Evolutionary conservation across 1,140 invertebrate species (phyloP), one percentile per base, ranked within the genome.

Genomic region (Agraylea sexmaculata): DNA sequence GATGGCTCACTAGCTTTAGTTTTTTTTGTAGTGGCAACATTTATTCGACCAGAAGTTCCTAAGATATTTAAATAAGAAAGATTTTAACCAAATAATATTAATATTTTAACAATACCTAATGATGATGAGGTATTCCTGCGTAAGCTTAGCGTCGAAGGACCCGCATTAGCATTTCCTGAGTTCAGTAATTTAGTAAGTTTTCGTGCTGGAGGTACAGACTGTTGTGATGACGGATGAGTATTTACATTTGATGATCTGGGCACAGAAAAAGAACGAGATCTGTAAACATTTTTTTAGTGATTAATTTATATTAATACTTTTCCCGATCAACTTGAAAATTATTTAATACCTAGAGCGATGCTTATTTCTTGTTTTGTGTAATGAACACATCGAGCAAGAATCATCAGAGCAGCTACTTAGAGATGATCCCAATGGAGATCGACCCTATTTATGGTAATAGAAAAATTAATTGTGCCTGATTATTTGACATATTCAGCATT

Each of bases 401-500:
- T 80, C 77, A 52, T 86, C 81, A 0, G 81, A 83, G 51, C 83
- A 86, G 47, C 78, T 83, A 59, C 80, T 83, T 13, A 76, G 70
- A 1, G 80, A 81, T 37, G 80, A 83, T 1, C 79, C 74, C 0
- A 73, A 74, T 10, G 65, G 64, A 15, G 74, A 75, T 33, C 46
- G 16, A 18, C 40, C 40, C 25, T 29, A 17, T 28, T n/a, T n/a
- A n/a, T n/a, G n/a, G n/a, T n/a, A n/a, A n/a, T n/a, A n/a, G n/a
- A n/a, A n/a, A n/a, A n/a, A n/a, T n/a, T n/a, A n/a, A n/a, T n/a
- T n/a, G n/a, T n/a, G n/a, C 46, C 46, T 50, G 32, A 5, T 30
- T 23, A 31, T 10, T 20, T 10, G 29, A 35, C 21, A 40, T 15
- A 40, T 34, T 29, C 5, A 33, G 18, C 6, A 8, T 10, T 21